Conservation (phyloP, 1,140 invertebrate genomes). For the Drosophila trapezifrons region DNA sequence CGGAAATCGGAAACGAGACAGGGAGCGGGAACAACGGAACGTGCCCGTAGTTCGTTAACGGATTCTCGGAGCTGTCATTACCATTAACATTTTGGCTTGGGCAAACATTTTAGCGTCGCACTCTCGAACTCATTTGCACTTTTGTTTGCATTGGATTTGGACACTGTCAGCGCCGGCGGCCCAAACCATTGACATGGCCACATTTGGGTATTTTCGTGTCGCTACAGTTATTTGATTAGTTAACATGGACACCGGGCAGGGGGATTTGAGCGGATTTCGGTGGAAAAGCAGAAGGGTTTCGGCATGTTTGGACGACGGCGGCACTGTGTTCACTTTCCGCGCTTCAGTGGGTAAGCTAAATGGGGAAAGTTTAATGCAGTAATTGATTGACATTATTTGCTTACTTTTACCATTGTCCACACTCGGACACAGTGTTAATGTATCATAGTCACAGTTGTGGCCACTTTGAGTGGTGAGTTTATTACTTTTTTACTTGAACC, state of each 20-base stretch:
- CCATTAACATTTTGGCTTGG: conserved; percentile 68
- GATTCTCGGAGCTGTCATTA: conserved; percentile 70
- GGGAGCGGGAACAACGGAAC: conserved; percentile 5
- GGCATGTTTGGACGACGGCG: conserved; percentile 19
- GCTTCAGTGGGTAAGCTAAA: conserved; percentile 26
- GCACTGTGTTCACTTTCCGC: conserved; percentile 35
- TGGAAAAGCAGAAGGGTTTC: conserved; percentile 20
- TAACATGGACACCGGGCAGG: conserved; percentile 24
- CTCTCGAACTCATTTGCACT: conserved; percentile 54
- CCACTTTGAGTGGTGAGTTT: not conserved
- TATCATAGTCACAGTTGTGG: conserved; percentile 3
- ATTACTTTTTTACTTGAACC: not conserved
- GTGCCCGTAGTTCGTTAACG: conserved; percentile 49
- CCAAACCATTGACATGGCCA: conserved; percentile 47
- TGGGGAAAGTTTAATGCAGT: conserved; percentile 51
- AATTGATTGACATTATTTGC: conserved; percentile 54
- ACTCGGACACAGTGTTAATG: conserved; percentile 8
- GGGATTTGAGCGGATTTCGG: not conserved
- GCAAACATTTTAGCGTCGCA: conserved; percentile 66
- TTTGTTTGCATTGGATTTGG: conserved; percentile 62
- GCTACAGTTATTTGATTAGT: conserved; percentile 62
- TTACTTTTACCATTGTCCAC: conserved; percentile 35
- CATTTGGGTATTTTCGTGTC: conserved; percentile 47
- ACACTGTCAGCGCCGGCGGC: conserved; percentile 48
- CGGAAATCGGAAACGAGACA: not conserved